Base-by-base conservation (phyloP, 2,113 vertebrate species). In the Amia ocellicauda region DNA sequence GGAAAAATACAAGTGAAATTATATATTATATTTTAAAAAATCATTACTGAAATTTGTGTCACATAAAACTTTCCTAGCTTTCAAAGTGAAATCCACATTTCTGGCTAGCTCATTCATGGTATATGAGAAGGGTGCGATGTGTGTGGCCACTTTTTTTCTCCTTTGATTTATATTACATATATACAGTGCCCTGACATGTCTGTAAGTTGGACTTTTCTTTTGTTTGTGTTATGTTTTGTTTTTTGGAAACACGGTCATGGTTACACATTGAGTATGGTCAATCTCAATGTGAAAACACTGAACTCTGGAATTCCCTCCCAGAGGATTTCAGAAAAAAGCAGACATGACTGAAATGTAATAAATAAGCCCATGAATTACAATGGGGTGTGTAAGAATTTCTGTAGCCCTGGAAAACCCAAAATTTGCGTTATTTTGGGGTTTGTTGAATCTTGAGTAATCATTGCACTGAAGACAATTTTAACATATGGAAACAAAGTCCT, bases 191-290 rank as follows among this genome's bases (percentile, higher is more conserved):
- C 31, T 11, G 11, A 36, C 31, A 36, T 36, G 31, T 36, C 31
- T 36, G 5, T 36, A 36, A 11, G 5, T 36, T 36, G 31, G n/a
- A 2, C 50, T 3, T 22, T 52, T 22, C 19, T 52, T 52, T 52
- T 52, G 3, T 52, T 52, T 22, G 9, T 22, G 8, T 52, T 52
- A 3, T 52, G 50, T n/a, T 10, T 20, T 20, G n/a, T 52, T 22
- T 52, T 52, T 52, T 52, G 50, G n/a, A 52, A 22, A 36, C 31
- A 20, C 23, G 50, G 50, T 23, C 50, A 52, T 23, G 50, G 50
- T 52, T 22, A 52, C 50, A 22, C 9, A 10, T 52, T 20, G 19
- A 52, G 5, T 22, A 52, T 20, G 23, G 22, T 52, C 22, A 23
- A 2, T 22, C n/a, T 23, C 50, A 55, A 28, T 29, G 11, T 27